Evolutionary conservation across 1,140 invertebrate genomes (phyloP), one percentile per base, ranked within the genome.

Genomic region (Aphis craccivora): DNA sequence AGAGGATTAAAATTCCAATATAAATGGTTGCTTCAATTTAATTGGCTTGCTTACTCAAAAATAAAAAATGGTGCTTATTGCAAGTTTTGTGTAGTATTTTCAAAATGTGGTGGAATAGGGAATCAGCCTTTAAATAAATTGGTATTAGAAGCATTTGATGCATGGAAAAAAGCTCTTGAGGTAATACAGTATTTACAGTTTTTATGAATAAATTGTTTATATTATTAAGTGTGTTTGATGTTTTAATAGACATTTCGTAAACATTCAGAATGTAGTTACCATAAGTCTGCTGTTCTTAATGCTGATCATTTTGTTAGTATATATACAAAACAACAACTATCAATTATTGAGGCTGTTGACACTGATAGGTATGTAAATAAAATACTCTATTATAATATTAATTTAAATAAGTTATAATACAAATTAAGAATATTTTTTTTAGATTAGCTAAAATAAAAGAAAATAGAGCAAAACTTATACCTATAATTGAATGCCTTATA

Each of bases 1-100:
- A 83, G 76, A 83, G 76, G 76, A 22, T 83, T 83, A 22, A 83
- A 83, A 83, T 83, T 83, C 35, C 35, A 83, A 83, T 83, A 83
- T 83, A 83, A 83, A 40, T 83, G 76, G 76, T 22, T 83, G 35
- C 76, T 37, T 83, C 2, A 83, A 22, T 83, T 83, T 83, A 83
- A 84, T 40, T 83, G 81, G 81, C 37, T 83, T 40, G 81, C 76
- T 81, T 35, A 81, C 9, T 81, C 76, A 6, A 20, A 81, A 35
- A 35, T 9, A 37, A 81, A 81, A 8, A 1, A 35, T 35, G 76
- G n/a, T 37, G 81, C 20, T 37, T 40, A 40, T 22, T 83, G 81
- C 7, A 83, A 83, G 9, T 7, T 4, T 83, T 83, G 37, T 83
- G 20, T 40, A 20, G 37, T 40, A 5, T 83, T 83, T 40, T 40